Evolutionary conservation across 2,113 vertebrate species (phyloP).

Genomic region (Macquaria australasica): DNA sequence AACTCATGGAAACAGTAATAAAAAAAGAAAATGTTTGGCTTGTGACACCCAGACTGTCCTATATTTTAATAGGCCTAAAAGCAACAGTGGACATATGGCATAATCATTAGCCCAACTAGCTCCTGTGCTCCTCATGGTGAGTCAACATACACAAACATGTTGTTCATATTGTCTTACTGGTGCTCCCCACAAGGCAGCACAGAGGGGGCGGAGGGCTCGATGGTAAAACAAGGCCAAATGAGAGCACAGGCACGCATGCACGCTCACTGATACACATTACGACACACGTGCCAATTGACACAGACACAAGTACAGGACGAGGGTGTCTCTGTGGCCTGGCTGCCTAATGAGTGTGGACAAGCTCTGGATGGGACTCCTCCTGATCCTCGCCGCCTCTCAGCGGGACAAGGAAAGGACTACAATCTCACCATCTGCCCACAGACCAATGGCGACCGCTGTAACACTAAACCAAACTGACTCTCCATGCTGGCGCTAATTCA

Average conservation of each 20-base stretch:
- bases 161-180: slow-evolving; percentile 31
- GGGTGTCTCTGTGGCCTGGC: slow-evolving; percentile 41
- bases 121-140: not conserved
- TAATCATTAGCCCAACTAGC: slow-evolving; percentile 3
- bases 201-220: slow-evolving; percentile 5
- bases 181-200: slow-evolving; percentile 3
- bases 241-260: slow-evolving; percentile 13
- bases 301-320: slow-evolving; percentile 39
- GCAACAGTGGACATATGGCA: not conserved
- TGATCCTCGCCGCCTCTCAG: slow-evolving; percentile 56
- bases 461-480: slow-evolving; percentile 38
- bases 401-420: slow-evolving; percentile 37
- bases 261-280: not conserved
- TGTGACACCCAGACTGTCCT: not conserved
- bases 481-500: slow-evolving; percentile 44
- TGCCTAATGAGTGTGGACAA: slow-evolving; percentile 68
- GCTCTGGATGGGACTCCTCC: slow-evolving; percentile 58
- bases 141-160: slow-evolving; percentile 42
- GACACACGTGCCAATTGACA: slow-evolving; percentile 23
- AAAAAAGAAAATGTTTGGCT: not conserved
- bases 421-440: slow-evolving; percentile 64
- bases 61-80: slow-evolving; percentile 27
- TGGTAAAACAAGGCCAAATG: slow-evolving; percentile 31
- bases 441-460: not conserved
- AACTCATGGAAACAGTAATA: slow-evolving; percentile 15